These are phyloP conservation scores for Anastatus disparis DNA, from an alignment of 1,140 invertebrate genomes.

Conservation along the genomic window DNA sequence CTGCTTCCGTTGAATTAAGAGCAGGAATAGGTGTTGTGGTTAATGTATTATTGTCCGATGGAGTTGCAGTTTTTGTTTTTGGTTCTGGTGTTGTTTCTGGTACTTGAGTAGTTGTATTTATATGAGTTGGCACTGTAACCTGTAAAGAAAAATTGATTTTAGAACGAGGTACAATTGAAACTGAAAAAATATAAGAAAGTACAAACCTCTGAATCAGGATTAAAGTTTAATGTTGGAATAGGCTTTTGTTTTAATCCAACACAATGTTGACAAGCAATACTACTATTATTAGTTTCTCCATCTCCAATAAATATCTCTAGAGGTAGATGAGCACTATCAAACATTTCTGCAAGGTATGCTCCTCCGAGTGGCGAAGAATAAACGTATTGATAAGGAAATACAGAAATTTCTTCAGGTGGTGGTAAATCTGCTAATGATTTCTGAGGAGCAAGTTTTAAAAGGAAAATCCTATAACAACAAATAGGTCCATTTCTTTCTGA, in stretches of 20 bases:
- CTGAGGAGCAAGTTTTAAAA: constrained; percentile 76
- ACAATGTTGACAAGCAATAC: constrained; percentile 65
- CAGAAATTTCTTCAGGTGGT: constrained; percentile 72
- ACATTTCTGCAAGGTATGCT: constrained; percentile 85
- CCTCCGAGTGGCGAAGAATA: constrained; percentile 73
- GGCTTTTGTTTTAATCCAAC: constrained; percentile 65
- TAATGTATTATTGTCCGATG: constrained; percentile 17
- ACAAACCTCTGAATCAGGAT: constrained; percentile 55
- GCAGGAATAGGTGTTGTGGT: neutral
- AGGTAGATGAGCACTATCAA: constrained; percentile 72
- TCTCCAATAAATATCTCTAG: constrained; percentile 76
- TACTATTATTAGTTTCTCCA: constrained; percentile 66
- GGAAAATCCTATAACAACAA: constrained; percentile 84
- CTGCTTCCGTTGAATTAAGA: constrained; percentile 33
- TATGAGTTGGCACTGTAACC: constrained; percentile 2
- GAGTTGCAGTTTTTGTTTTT: constrained; percentile 36
- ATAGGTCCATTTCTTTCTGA: constrained; percentile 87
- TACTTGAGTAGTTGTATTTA: constrained; percentile 14
- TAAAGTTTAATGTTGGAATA: constrained; percentile 55
- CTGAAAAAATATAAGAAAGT: neutral
- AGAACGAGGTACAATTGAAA: no score
- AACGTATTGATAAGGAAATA: constrained; percentile 79
- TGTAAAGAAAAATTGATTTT: constrained; percentile 9
- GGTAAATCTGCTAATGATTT: constrained; percentile 75
- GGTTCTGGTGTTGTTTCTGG: constrained; percentile 16